A percentile compares a stretch with the other conserved stretches of the same genome.
Conservation (phyloP, 2,113 vertebrate species). For the Leptobrachium ailaonicum region DNA sequence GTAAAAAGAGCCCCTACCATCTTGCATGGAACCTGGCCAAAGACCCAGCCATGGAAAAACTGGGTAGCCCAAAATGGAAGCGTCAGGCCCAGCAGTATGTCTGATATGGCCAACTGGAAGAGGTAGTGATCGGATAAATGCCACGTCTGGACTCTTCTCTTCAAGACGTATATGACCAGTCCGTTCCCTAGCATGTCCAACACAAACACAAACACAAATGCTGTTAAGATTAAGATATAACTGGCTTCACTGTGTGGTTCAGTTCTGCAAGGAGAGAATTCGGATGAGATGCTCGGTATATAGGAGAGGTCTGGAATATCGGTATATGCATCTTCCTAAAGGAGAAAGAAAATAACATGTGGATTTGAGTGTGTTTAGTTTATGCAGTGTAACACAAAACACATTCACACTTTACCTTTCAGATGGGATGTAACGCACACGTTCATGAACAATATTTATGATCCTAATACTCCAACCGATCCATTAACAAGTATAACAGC, state of each 20-base stretch:
- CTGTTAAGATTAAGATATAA: slow-evolving; percentile 57
- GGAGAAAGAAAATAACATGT: neutral
- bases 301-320: neutral
- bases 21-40: slow-evolving; percentile 69
- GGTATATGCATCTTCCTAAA: neutral
- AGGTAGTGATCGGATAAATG: slow-evolving; percentile 80
- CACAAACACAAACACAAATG: slow-evolving; percentile 67
- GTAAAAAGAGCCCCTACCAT: slow-evolving; percentile 70
- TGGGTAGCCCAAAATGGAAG: slow-evolving; percentile 79
- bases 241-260: slow-evolving; percentile 55
- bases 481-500: too few relatives aligned
- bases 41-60: slow-evolving; percentile 70
- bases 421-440: too few relatives aligned
- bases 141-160: slow-evolving; percentile 61
- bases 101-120: slow-evolving; percentile 83
- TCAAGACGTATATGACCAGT: slow-evolving; percentile 75
- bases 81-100: slow-evolving; percentile 78
- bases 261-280: slow-evolving; percentile 53
- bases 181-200: slow-evolving; percentile 76
- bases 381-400: too few relatives aligned
- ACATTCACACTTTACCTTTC: too few relatives aligned
- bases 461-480: too few relatives aligned
- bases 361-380: too few relatives aligned
- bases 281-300: too few relatives aligned
- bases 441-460: too few relatives aligned